Evolutionary conservation across 2,113 vertebrate species (phyloP).

Genomic region (Rafetus swinhoei): DNA sequence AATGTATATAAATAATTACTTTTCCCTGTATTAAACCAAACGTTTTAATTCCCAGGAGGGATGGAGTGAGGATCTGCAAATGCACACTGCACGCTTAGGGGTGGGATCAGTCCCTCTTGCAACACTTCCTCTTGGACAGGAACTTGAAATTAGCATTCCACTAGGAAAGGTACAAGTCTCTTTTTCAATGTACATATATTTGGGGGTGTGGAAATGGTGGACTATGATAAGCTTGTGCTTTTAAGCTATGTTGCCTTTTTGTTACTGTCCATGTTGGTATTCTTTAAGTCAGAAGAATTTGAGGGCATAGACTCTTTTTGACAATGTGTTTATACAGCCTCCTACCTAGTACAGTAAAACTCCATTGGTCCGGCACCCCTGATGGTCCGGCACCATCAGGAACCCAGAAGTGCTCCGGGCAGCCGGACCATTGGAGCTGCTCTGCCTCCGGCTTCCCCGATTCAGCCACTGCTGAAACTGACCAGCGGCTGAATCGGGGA

Average conservation of each 20-base stretch:
- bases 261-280: not conserved
- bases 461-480: too few relatives aligned
- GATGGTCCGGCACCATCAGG: too few relatives aligned
- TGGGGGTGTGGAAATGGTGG: not conserved
- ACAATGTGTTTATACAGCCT: not conserved
- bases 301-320: not conserved
- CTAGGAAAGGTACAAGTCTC: conserved; percentile 10
- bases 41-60: conserved; percentile 15
- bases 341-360: too few relatives aligned
- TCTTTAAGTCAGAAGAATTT: not conserved
- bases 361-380: too few relatives aligned
- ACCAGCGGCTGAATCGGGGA: too few relatives aligned
- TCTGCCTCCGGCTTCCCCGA: too few relatives aligned
- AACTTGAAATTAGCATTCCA: conserved; percentile 5
- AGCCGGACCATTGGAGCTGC: too few relatives aligned
- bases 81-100: conserved; percentile 16
- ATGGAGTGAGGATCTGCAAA: conserved; percentile 30
- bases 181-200: not conserved
- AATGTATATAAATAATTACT: not conserved
- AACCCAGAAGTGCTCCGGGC: too few relatives aligned
- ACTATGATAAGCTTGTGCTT: not conserved
- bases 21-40: not conserved
- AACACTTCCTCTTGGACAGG: conserved; percentile 27
- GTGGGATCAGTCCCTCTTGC: not conserved
- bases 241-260: not conserved